phyloP scores from a whole-genome alignment of 1,140 invertebrate genomes.

The Lepidurus apus region DNA sequence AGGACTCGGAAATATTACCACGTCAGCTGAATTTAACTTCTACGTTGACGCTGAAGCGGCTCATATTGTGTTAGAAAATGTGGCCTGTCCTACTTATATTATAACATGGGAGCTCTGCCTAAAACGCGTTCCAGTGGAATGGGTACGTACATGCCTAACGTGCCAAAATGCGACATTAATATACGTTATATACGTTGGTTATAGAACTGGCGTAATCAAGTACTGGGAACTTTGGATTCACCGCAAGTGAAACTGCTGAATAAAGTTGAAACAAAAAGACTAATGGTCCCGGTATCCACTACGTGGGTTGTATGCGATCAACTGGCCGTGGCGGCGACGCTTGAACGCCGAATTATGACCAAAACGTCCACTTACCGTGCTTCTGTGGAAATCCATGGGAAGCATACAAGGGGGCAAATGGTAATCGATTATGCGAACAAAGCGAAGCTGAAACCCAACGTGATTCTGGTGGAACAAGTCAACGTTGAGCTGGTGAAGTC shows the following conservation, averaged over 20 bases:
- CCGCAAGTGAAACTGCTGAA: conserved; percentile 51
- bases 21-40: conserved; percentile 62
- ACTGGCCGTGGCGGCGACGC: conserved; percentile 49
- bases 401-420: conserved; percentile 54
- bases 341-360: conserved; percentile 43
- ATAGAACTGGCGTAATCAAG: conserved; percentile 53
- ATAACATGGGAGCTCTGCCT: conserved; percentile 43
- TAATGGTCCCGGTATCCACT: conserved; percentile 40
- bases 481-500: conserved; percentile 50
- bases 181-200: conserved; percentile 37
- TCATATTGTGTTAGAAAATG: conserved; percentile 48
- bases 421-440: conserved; percentile 53
- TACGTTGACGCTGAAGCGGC: conserved; percentile 58
- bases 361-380: conserved; percentile 46
- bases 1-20: conserved; percentile 51
- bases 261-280: conserved; percentile 49
- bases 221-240: conserved; percentile 46
- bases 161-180: background rate
- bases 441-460: conserved; percentile 44
- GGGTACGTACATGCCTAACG: conserved; percentile 32
- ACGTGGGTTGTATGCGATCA: conserved; percentile 54
- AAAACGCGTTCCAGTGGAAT: conserved; percentile 27
- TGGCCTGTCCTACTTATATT: conserved; percentile 40
- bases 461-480: conserved; percentile 50
- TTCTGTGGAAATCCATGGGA: conserved; percentile 53